Base-by-base conservation (phyloP, 2,113 vertebrate species). In the Puffinus mauretanicus region DNA sequence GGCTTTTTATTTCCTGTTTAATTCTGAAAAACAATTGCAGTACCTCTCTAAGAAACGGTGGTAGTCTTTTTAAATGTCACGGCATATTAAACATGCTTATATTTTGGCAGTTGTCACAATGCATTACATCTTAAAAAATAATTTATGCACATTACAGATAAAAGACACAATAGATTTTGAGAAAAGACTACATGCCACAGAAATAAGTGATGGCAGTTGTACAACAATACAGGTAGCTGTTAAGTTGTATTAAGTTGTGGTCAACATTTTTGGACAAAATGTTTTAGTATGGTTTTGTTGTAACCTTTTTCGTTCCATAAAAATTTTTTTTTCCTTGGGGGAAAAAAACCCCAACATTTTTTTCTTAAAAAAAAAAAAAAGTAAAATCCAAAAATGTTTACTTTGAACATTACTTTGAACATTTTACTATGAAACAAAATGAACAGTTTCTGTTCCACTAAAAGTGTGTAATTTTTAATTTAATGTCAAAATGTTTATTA, bases 1-100 rank as follows among this genome's bases (percentile, higher is more conserved):
- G 69, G 44, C 44, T 93, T 94, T 96, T 97, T 96, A 83, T 86
- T 96, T 93, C 86, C 36, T 51, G n/a, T 88, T 95, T 94, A 91
- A 81, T 84, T 95, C 82, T 84, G 55, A 60, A 86, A 90, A 96
- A 92, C 40, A 85, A 21, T 86, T 82, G 55, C 5, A 40, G 44
- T 30, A 55, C 91, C 80, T 96, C 90, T 82, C 66, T 66, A 22
- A 94, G 70, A 96, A 87, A 65, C 0, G 3, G 15, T 20, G 62
- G 36, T 21, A 80, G 22, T 51, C 27, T 87, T 84, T 94, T 64
- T 49, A 67, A 94, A 83, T 76, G 69, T 82, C 95, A 97, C 2
- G 1, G 15, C 44, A 71, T 57, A 82, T 86, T 93, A 87, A 76
- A 60, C 73, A 44, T 24, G 66, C 57, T 47, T 81, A 26, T 61